phyloP scores from a whole-genome alignment of 2,113 vertebrate genomes.

The Edolisoma coerulescens region DNA sequence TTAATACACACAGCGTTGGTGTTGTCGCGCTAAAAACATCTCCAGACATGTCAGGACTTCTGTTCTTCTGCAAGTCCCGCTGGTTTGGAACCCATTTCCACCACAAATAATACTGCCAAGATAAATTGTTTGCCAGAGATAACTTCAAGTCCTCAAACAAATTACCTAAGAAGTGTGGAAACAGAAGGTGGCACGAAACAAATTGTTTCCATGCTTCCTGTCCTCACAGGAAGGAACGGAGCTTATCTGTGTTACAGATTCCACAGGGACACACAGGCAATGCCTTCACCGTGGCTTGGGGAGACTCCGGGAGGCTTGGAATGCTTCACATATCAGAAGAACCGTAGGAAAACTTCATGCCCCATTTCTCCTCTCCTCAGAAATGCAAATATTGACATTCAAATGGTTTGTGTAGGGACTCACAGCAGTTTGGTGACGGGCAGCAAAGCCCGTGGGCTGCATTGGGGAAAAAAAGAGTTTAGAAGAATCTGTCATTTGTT shows the following conservation, averaged over 20 bases:
- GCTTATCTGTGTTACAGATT: not conserved
- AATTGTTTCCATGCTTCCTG: constrained; percentile 6
- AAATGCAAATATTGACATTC: not conserved
- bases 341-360: not conserved
- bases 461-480: not conserved
- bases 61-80: not conserved
- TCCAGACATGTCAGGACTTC: not conserved
- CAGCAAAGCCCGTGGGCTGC: not conserved
- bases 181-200: not conserved
- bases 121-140: constrained; percentile 46
- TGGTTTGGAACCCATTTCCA: not conserved
- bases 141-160: constrained; percentile 32
- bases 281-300: not conserved
- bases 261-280: not conserved
- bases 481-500: not conserved
- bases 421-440: not conserved
- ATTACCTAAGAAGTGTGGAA: constrained; percentile 44
- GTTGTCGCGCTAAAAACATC: not conserved
- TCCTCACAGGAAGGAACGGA: not conserved
- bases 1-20: accelerated
- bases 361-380: not conserved
- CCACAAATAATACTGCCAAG: not conserved
- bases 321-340: not conserved
- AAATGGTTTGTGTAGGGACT: not conserved
- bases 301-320: not conserved